Base-by-base conservation (phyloP, 2,797 vertebrate species). In the Mormyrops boulengeri region DNA sequence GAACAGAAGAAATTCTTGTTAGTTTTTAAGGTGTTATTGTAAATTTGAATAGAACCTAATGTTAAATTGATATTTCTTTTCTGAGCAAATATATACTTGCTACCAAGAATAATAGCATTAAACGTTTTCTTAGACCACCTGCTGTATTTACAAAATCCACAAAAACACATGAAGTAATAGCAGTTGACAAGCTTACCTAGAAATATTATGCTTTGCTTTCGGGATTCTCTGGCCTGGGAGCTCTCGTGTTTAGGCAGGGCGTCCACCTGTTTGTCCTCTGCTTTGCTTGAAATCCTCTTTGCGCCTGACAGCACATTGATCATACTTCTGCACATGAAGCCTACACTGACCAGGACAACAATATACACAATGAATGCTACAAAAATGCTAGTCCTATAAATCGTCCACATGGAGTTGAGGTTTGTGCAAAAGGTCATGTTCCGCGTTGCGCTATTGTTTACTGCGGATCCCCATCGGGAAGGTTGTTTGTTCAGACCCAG, bases 361-460 rank as follows among this genome's bases (percentile, higher is more conserved):
- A 99, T 88, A 92, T 99, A 99, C 73, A 99, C 85, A 0, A 93
- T 8, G 17, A 99, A 99, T 0, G 98, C 96, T 0, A 94, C 80
- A 38, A 98, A 98, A 93, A 98, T 91, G 92, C 97, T 98, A 92
- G 93, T 93, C 82, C 97, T 95, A 91, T 97, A 99, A 90, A 98
- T 95, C 0, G 91, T 2, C 98, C 97, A 98, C 93, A 89, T 95
- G 92, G 96, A 95, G 88, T 95, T 95, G 88, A 99, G 96, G 73
- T 26, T 98, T 84, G 98, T 99, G 90, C 98, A 99, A 94, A 99
- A 96, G 3, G 97, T 98, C 92, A 97, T 93, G 50, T 99, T 98
- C 80, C 94, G 91, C 6, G 22, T 5, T 5, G 49, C 47, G 2
- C 47, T 87, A 17, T 30, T 17, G 52, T 57, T 87, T 11, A 49